Percentiles rank a stretch among this genome's conserved stretches.
Evolutionary conservation across 2,888 invertebrate genomes (phyloP).

Genomic region (Tinea trinotella): DNA sequence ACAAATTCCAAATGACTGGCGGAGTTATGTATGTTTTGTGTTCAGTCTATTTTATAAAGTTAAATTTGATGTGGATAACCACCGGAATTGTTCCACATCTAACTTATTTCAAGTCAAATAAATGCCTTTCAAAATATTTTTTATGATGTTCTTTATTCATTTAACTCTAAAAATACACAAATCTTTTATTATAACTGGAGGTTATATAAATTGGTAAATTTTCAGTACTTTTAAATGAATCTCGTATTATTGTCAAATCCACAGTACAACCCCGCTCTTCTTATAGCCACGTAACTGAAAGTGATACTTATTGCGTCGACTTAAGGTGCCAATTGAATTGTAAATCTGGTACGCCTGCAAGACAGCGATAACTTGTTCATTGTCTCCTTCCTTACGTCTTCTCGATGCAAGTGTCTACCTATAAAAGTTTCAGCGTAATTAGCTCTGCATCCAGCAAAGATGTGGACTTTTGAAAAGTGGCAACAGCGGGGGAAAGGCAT

Average conservation of each 20-base stretch:
- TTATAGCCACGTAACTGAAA: not conserved
- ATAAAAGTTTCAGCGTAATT: constrained; percentile 68
- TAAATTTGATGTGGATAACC: constrained; percentile 17
- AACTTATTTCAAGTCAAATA: constrained; percentile 18
- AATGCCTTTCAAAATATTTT: constrained; percentile 10
- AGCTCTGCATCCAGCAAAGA: constrained; percentile 64
- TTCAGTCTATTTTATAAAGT: constrained; percentile 35
- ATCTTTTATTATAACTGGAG: too few species aligned
- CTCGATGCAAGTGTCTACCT: constrained; percentile 69
- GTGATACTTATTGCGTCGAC: not conserved
- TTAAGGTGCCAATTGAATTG: constrained; percentile 12
- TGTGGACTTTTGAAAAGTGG: constrained; percentile 63
- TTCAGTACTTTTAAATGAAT: not conserved
- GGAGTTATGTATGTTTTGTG: constrained; percentile 38
- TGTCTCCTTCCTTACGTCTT: constrained; percentile 54
- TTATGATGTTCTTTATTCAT: not conserved
- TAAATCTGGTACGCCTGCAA: constrained; percentile 41
- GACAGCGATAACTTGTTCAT: constrained; percentile 66
- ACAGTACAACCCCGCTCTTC: not conserved
- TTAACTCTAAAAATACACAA: not conserved
- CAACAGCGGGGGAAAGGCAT: constrained; percentile 59
- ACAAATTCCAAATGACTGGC: constrained; percentile 38
- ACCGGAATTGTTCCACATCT: not conserved
- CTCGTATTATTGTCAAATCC: not conserved
- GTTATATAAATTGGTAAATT: not conserved